Conservation (phyloP, 2,888 invertebrate species). For the Baronia brevicornis region DNA sequence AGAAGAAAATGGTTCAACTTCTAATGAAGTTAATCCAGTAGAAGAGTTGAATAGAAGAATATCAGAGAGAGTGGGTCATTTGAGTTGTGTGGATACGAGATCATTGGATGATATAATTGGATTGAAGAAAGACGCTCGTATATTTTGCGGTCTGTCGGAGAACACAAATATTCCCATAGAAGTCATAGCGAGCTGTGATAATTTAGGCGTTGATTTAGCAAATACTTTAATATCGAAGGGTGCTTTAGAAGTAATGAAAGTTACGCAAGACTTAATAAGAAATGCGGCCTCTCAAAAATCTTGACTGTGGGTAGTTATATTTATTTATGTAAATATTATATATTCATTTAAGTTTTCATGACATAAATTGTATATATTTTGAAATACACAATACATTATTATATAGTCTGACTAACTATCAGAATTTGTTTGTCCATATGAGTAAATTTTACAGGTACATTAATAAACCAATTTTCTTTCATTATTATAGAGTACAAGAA, state of each 20-base stretch:
- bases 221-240: conserved; percentile 83
- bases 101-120: conserved; percentile 34
- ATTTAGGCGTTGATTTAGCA: conserved; percentile 84
- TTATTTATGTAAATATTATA: conserved; percentile 17
- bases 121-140: conserved; percentile 35
- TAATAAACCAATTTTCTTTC: too few relatives aligned
- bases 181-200: conserved; percentile 80
- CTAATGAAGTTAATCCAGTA: conserved; percentile 26
- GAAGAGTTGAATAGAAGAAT: conserved; percentile 40
- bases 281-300: conserved; percentile 42
- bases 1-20: conserved; percentile 19
- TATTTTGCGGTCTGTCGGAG: conserved; percentile 81
- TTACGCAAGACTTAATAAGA: conserved; percentile 83
- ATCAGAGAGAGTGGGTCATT: conserved; percentile 25
- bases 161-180: conserved; percentile 77
- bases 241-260: conserved; percentile 86
- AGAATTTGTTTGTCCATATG: too few relatives aligned
- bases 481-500: too few relatives aligned
- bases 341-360: too few relatives aligned
- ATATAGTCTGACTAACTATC: too few relatives aligned
- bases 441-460: too few relatives aligned
- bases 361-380: too few relatives aligned
- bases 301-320: conserved; percentile 32
- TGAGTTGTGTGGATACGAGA: conserved; percentile 37
- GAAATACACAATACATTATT: too few relatives aligned